A percentile compares a stretch with the other conserved stretches of the same genome.
These are phyloP conservation scores for Dolichopus griseipennis DNA, from an alignment of 2,888 invertebrate genomes.

Conservation along the genomic window DNA sequence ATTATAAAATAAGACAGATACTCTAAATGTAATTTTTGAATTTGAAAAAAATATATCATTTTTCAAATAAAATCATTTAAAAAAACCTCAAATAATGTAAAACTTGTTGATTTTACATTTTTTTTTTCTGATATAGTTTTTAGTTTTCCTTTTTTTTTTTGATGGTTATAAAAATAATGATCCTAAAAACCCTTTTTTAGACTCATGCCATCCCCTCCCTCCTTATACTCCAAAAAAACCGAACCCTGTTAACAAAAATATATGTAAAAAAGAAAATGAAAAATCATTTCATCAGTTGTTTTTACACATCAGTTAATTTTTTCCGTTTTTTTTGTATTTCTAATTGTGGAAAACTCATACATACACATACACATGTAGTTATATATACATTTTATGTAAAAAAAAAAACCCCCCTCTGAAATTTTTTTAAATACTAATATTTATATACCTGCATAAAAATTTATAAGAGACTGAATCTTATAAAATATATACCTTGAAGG, in stretches of 20 bases:
- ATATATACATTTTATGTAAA: too few species aligned
- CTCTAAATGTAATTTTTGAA: neutral
- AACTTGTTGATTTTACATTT: neutral
- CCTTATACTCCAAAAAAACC: neutral
- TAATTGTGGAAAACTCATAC: too few species aligned
- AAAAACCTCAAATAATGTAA: too few species aligned
- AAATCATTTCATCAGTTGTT: neutral
- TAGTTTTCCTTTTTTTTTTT: too few species aligned
- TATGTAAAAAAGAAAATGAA: too few species aligned
- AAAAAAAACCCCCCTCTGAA: too few species aligned
- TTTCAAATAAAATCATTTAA: neutral
- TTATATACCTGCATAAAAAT: too few species aligned
- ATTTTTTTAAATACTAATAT: too few species aligned
- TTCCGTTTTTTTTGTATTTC: too few species aligned
- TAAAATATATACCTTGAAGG: conserved; percentile 3
- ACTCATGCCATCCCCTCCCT: neutral
- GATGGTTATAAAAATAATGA: neutral
- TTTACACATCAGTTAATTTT: neutral
- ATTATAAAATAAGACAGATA: neutral
- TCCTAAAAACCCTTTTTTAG: neutral
- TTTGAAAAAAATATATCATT: neutral
- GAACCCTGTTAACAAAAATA: too few species aligned
- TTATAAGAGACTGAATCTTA: neutral
- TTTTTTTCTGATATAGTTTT: neutral
- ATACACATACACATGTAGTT: too few species aligned